Evolutionary conservation across 2,888 invertebrate genomes (phyloP), one percentile per base, ranked within the genome.

Genomic region (Melinaea marsaeus): DNA sequence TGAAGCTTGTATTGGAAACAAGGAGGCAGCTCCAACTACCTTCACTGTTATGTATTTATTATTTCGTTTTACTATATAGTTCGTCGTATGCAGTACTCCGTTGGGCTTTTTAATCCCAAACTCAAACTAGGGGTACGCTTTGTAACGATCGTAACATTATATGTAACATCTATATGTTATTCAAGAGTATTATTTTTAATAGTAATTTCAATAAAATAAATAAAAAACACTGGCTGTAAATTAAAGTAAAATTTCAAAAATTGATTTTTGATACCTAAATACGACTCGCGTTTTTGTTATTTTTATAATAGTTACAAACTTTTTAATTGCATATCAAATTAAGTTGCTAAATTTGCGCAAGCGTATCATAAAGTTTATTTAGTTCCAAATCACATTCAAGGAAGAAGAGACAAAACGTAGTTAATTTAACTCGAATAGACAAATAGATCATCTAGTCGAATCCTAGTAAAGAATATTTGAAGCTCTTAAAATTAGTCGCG

Each of bases 401-500:
- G 70, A 75, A 79, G n/a, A 77, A 75, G 77, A 75, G 79, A 79
- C 76, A 77, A 78, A 78, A 74, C 69, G 75, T 69, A 65, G 70
- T 71, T 71, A 74, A 72, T 75, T 74, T 75, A 78, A 79, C 65
- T 66, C 78, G 75, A 73, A 71, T 72, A 75, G 71, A 78, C 70
- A 75, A 76, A 79, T 74, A 74, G 74, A 66, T 69, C 71, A 55
- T 69, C 64, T 71, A 69, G 61, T 62, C 69, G 68, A 67, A 72
- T 72, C 68, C 71, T 69, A 74, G 62, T 66, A 57, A 57, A 45
- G 61, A 68, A 62, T 68, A 75, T 66, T 73, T 71, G 63, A 64
- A 71, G 72, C 79, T 79, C 79, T 83, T 77, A 61, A 62, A 85
- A 77, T 81, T 74, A 70, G 84, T 74, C 81, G 85, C 68, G 62